phyloP scores from a whole-genome alignment of 2,888 invertebrate species.

The Dicranocentrus wangi region DNA sequence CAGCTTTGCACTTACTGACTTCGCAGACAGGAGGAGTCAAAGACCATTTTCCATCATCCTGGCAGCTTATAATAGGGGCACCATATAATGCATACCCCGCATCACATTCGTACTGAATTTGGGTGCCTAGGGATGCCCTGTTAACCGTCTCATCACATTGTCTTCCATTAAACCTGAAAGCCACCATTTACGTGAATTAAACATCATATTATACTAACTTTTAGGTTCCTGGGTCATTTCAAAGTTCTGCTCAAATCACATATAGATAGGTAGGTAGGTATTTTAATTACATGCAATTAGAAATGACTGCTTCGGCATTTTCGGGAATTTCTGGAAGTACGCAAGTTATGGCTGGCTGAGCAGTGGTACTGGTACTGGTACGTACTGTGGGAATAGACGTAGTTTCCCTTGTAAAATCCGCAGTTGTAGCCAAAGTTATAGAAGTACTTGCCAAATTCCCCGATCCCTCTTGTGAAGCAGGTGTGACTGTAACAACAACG shows the following conservation, averaged over 20 bases:
- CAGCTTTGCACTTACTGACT: slow-evolving; percentile 61
- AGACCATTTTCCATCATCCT: slow-evolving; percentile 69
- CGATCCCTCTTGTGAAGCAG: no score
- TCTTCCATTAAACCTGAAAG: slow-evolving; percentile 33
- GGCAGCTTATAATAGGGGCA: slow-evolving; percentile 67
- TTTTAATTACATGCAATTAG: slow-evolving; percentile 65
- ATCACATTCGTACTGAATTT: slow-evolving; percentile 68
- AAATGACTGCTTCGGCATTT: slow-evolving; percentile 69
- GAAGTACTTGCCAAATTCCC: no score
- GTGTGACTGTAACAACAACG: background rate
- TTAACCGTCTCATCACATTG: slow-evolving; percentile 38
- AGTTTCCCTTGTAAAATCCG: background rate
- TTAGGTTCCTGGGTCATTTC: no score
- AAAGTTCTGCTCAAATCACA: no score
- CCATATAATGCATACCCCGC: slow-evolving; percentile 71
- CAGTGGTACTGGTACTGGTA: background rate
- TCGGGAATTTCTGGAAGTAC: slow-evolving; percentile 70
- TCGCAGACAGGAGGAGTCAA: slow-evolving; percentile 71
- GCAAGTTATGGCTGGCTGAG: slow-evolving; percentile 57
- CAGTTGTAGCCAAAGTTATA: no score
- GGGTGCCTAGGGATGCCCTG: slow-evolving; percentile 57
- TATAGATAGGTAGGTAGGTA: no score
- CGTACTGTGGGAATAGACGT: background rate
- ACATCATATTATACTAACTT: no score
- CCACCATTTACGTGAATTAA: background rate